A percentile compares a stretch with the other conserved stretches of the same genome.
Evolutionary conservation across 2,888 invertebrate species (phyloP).

Genomic region (Eremobia ochroleuca): DNA sequence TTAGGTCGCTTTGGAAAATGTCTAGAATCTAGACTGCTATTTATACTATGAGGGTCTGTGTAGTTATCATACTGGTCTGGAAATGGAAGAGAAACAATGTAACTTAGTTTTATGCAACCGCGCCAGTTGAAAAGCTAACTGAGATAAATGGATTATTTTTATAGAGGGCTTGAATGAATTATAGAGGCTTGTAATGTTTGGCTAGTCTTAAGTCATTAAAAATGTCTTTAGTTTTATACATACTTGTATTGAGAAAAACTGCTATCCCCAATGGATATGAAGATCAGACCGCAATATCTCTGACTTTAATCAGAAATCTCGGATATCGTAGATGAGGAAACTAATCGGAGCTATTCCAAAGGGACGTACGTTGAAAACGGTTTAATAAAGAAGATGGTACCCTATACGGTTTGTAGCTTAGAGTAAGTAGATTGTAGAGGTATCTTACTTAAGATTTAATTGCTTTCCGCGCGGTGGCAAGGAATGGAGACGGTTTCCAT

Average conservation of each 20-base stretch:
- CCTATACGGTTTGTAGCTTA: constrained; percentile 12
- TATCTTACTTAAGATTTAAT: not conserved
- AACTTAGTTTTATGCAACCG: constrained; percentile 3
- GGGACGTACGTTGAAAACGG: constrained; percentile 30
- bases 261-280: not conserved
- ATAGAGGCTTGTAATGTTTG: not conserved
- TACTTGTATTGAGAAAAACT: not conserved
- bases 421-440: constrained; percentile 9
- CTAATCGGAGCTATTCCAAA: constrained; percentile 44
- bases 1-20: not conserved
- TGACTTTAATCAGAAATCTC: constrained; percentile 20
- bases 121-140: not conserved
- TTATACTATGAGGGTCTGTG: constrained; percentile 20
- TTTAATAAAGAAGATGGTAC: constrained; percentile 34
- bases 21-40: constrained; percentile 27
- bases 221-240: not conserved
- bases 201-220: not conserved
- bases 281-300: constrained; percentile 2
- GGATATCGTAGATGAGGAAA: constrained; percentile 28
- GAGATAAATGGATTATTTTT: constrained; percentile 1
- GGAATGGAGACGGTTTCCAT: not conserved
- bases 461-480: not conserved
- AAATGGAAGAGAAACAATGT: constrained; percentile 36
- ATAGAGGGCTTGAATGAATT: too few species aligned
- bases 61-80: constrained; percentile 10